Percentiles rank a stretch among this genome's conserved stretches.
phyloP scores from a whole-genome alignment of 2,888 invertebrate species.

The Papilio demoleus region DNA sequence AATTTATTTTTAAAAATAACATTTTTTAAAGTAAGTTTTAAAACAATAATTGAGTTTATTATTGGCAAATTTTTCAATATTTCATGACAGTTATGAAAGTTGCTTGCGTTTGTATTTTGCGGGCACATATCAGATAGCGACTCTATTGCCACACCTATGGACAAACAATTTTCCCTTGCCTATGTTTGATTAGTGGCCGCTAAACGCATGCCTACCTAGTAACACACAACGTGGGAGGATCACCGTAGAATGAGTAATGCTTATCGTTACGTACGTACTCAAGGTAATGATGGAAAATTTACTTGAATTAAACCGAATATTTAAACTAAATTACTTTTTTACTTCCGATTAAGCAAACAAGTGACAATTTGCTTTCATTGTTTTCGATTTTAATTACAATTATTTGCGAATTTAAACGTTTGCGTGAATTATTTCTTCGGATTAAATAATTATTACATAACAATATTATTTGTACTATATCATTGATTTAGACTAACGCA shows the following conservation, averaged over 20 bases:
- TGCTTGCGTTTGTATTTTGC: conserved; percentile 33
- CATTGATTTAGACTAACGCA: too few species aligned
- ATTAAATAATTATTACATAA: background rate
- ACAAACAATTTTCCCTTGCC: conserved; percentile 48
- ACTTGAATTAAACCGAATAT: conserved; percentile 47
- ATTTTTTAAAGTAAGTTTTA: background rate
- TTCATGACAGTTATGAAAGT: conserved; percentile 1
- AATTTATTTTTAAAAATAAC: background rate
- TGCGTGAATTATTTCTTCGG: background rate
- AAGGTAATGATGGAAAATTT: conserved; percentile 69
- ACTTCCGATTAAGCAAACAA: conserved; percentile 16
- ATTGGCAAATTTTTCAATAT: too few species aligned
- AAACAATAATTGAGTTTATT: too few species aligned
- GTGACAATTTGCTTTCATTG: conserved; percentile 5
- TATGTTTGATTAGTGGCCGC: conserved; percentile 58
- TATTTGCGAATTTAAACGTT: background rate
- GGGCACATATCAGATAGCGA: conserved; percentile 16
- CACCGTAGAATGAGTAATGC: conserved; percentile 60
- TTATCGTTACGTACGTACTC: conserved; percentile 60
- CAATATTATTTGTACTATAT: background rate
- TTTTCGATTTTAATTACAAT: conserved; percentile 14
- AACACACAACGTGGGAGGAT: conserved; percentile 55
- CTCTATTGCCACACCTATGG: conserved; percentile 41
- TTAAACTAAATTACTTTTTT: conserved; percentile 21
- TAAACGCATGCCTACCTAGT: conserved; percentile 44